phyloP scores from a whole-genome alignment of 92 coral and sea anemone species.

The Virgularia gustaviana region DNA sequence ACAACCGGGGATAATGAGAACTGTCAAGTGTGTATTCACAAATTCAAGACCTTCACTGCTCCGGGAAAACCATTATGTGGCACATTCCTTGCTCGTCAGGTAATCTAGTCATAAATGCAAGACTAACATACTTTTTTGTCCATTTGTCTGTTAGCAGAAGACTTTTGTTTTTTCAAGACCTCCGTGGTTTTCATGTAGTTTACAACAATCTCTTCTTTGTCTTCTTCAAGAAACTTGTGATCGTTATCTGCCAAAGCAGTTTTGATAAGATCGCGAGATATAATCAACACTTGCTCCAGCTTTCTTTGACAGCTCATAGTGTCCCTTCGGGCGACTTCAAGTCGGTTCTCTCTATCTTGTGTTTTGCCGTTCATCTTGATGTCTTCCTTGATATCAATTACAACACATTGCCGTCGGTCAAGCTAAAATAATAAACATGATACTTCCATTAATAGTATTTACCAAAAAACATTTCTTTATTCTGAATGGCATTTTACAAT shows the following conservation, averaged over 20 bases:
- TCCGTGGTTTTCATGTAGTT: conserved; percentile 1
- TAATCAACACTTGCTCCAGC: not conserved
- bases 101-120: no score
- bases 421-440: conserved; percentile 1
- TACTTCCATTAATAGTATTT: no score
- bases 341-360: not conserved
- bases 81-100: no score
- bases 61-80: not conserved
- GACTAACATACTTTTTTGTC: conserved; percentile 33
- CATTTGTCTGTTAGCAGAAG: not conserved
- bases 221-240: not conserved
- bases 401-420: conserved; percentile 11
- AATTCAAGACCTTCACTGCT: not conserved
- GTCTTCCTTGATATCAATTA: not conserved
- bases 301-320: not conserved
- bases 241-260: conserved; percentile 2
- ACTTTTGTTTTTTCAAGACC: not conserved
- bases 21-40: not conserved
- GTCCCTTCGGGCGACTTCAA: conserved; percentile 14
- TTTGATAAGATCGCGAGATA: conserved; percentile 3
- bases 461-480: no score
- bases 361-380: conserved; percentile 15
- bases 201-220: conserved; percentile 15
- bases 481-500: no score
- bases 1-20: not conserved